Base-by-base conservation (phyloP, 2,888 invertebrate genomes). In the Blera fallax region DNA sequence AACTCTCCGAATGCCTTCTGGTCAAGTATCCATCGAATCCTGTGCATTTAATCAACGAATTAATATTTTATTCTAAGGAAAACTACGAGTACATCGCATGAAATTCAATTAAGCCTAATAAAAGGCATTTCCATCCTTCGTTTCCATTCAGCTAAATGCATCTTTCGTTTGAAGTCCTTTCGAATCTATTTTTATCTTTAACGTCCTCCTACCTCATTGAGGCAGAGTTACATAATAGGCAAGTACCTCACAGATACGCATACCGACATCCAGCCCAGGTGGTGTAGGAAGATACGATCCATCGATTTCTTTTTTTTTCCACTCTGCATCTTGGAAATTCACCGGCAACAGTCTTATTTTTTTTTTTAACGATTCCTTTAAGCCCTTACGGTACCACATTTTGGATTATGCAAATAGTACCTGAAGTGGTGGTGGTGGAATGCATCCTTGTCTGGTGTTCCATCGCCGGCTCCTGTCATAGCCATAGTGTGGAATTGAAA, bases 371-470 rank as follows among this genome's bases (percentile, higher is more conserved):
- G 81, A 72, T 54, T 65, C 70, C 70, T 67, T 67, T 67, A 85
- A 85, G 76, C 40, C 65, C 60, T 16, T 50, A 40, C 79, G 69
- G 52, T 64, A 56, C 80, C 80, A 81, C 67, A 77, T 76, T 81
- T 76, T 72, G 81, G 85, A 85, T 85, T 85, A 85, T 85, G 85
- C 85, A 85, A 85, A 81, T 85, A 81, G 70, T 52, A 18, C 70
- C 43, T 18, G 37, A 29, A 45, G 40, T 34, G 14, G 18, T 24
- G 10, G 65, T n/a, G 32, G 37, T 8, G 1, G 54, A 16, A 14
- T 54, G n/a, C 72, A 24, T 58, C 56, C n/a, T 27, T 73, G 73
- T 52, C 14, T 21, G 52, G 52, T 54, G 8, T 29, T 27, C 27
- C 34, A 21, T 72, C 52, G n/a, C 52, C 54, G 43, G 48, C 29